Evolutionary conservation across 2,113 vertebrate genomes (phyloP), one percentile per base, ranked within the genome.

Genomic region (Scomber japonicus): DNA sequence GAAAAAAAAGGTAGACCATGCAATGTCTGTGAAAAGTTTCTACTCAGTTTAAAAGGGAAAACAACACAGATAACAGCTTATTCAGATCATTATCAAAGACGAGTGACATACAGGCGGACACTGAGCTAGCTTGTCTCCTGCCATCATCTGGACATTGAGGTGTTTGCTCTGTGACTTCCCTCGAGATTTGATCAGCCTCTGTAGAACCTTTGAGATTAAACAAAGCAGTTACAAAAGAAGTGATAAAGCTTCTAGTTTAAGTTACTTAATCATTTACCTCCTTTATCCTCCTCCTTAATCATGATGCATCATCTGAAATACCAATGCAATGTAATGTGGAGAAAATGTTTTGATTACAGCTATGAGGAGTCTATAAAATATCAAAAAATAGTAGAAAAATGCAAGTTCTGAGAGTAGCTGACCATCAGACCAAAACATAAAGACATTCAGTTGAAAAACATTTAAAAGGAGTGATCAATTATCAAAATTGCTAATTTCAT

Each of bases 81-180:
- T 27, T 27, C 24, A 27, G 31, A 30, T 30, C 11, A 15, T 62
- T 21, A 2, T 24, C 12, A 49, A 9, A 3, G n/a, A 3, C 19
- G 13, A 15, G 19, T 24, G 51, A 88, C 97, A 89, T 93, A 99
- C 98, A 6, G 97, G 97, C 13, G 98, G 97, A 83, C 98, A 99
- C 93, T 99, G 98, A 67, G 97, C 96, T 62, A 99, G 94, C 78
- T 99, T 99, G 89, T 99, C 98, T 0, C 97, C 97, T 0, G 98
- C 98, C 97, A 99, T 98, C 97, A 99, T 97, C 92, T 99, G 98
- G 68, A 99, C 97, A 0, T 98, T 99, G 71, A 99, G 96, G 78
- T 99, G 98, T 92, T 99, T 99, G 94, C 97, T 97, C 89, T 99
- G 98, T 0, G 98, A 99, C 90, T 99, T 99, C 31, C 98, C 98